Conservation (phyloP, 2,888 invertebrate genomes). For the Pharmacophagus antenor region DNA sequence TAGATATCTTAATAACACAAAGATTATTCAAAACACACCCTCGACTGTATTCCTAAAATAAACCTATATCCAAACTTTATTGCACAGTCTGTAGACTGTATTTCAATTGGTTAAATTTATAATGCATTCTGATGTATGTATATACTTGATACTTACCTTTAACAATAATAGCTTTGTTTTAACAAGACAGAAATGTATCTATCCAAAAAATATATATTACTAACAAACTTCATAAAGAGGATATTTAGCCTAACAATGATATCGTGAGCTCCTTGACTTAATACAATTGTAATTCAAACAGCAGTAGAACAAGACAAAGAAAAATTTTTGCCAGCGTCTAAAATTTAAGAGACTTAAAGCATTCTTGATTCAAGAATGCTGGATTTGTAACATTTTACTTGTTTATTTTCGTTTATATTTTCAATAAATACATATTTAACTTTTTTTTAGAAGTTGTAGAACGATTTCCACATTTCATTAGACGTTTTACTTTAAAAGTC, state of each 20-base stretch:
- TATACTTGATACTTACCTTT: background rate
- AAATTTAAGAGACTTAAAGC: slow-evolving; percentile 15
- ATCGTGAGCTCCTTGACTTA: slow-evolving; percentile 3
- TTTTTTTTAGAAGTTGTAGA: too few species aligned
- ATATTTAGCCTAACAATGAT: background rate
- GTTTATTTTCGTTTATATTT: slow-evolving; percentile 1
- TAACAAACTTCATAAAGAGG: background rate
- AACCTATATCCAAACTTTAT: background rate
- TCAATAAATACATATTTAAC: too few species aligned
- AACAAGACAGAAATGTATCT: background rate
- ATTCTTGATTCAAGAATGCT: slow-evolving; percentile 11
- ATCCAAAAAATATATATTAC: background rate
- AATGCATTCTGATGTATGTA: background rate
- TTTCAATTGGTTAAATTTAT: too few species aligned
- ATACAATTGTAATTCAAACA: slow-evolving; percentile 21
- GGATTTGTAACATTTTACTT: background rate
- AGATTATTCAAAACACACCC: too few species aligned
- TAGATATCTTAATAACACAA: too few species aligned
- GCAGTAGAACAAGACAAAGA: slow-evolving; percentile 14
- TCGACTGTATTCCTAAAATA: too few species aligned
- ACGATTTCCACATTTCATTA: too few species aligned
- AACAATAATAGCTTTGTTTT: background rate
- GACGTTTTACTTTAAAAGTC: too few species aligned
- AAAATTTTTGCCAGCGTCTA: slow-evolving; percentile 11
- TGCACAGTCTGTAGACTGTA: background rate